phyloP scores from a whole-genome alignment of 2,797 vertebrate species.

The Falco novaeseelandiae region DNA sequence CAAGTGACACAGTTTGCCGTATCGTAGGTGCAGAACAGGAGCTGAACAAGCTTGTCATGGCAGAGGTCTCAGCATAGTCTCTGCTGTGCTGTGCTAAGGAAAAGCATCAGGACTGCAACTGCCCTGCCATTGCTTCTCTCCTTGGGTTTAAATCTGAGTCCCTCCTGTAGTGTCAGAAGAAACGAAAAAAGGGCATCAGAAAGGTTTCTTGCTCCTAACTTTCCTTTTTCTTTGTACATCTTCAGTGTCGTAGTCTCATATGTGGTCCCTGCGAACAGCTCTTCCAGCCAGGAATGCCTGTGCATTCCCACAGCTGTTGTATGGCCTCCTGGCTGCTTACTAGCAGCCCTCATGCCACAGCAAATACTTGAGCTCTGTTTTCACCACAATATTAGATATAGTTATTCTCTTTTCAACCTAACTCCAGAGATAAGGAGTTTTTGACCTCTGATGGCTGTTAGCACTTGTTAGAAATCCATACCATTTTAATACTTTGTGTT shows the following conservation, averaged over 20 bases:
- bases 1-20: not conserved
- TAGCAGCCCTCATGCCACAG: not conserved
- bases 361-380: not conserved
- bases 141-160: not conserved
- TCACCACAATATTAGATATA: not conserved
- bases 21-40: not conserved
- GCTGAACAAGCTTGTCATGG: not conserved
- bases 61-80: not conserved
- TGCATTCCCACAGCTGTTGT: not conserved
- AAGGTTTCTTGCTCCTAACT: not conserved
- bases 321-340: not conserved
- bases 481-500: not conserved
- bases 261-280: not conserved
- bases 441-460: not conserved
- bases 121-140: not conserved
- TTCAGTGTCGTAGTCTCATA: accelerated
- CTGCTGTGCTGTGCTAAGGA: not conserved
- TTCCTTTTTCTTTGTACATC: not conserved
- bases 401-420: not conserved
- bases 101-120: not conserved
- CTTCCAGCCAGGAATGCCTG: not conserved
- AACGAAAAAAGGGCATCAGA: not conserved
- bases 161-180: not conserved
- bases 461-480: not conserved
- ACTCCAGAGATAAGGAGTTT: not conserved